Percentiles rank a stretch among this genome's conserved stretches.
phyloP scores from a whole-genome alignment of 2,888 invertebrate genomes.

The Hyposoter dolosus region DNA sequence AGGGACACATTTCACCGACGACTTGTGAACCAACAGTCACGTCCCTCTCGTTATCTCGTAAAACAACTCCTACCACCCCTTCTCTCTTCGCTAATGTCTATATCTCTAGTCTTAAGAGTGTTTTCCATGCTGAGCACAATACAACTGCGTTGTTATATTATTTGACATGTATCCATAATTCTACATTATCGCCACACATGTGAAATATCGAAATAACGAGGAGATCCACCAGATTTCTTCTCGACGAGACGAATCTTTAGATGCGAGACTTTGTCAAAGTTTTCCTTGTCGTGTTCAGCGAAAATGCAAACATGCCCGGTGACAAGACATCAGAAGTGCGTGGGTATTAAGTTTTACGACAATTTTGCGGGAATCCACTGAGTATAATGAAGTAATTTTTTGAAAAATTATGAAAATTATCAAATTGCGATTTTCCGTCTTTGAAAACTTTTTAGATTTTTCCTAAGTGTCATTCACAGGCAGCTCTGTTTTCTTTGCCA shows the following conservation, averaged over 20 bases:
- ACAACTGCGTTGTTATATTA: constrained; percentile 43
- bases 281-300: background rate
- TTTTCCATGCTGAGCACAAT: constrained; percentile 43
- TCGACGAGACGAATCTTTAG: constrained; percentile 33
- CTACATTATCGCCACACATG: background rate
- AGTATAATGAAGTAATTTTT: background rate
- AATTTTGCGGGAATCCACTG: background rate
- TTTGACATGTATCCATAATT: constrained; percentile 20
- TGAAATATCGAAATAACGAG: constrained; percentile 6
- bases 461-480: too few species aligned
- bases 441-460: too few species aligned
- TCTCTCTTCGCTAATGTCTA: background rate
- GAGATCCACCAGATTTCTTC: constrained; percentile 31
- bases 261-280: constrained; percentile 31
- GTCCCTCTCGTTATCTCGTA: constrained; percentile 65
- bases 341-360: background rate
- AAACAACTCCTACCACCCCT: constrained; percentile 35
- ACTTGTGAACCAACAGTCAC: constrained; percentile 53
- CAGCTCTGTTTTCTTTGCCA: too few species aligned
- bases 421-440: too few species aligned
- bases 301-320: background rate
- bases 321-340: background rate
- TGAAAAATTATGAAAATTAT: too few species aligned
- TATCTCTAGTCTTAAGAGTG: constrained; percentile 39
- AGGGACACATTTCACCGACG: constrained; percentile 46